Evolutionary conservation across 2,113 vertebrate genomes (phyloP), one percentile per base, ranked within the genome.

Genomic region (Sapajus apella): DNA sequence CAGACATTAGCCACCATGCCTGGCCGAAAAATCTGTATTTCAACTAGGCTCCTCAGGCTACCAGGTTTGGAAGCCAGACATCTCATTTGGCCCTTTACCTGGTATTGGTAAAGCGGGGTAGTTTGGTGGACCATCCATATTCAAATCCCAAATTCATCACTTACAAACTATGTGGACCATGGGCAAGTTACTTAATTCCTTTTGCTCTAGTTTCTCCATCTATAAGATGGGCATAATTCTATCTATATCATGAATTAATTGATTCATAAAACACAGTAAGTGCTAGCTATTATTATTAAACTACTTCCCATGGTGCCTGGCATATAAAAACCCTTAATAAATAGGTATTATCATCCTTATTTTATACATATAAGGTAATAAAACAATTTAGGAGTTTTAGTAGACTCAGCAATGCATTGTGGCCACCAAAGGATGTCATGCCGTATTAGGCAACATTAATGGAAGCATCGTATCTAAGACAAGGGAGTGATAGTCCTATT

Each of bases 211-310:
- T 90, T 85, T 92, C 50, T 80, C 56, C 43, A 92, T 68, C 37
- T 50, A 20, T 87, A 89, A 93, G 77, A 56, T 84, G 30, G 55
- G 16, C 37, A 82, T 82, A 89, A 73, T 73, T 89, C 40, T 91
- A 35, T 52, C 8, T 83, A 23, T 66, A 43, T 85, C 68, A 79
- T 80, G 23, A 83, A 13, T 70, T 87, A 83, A 37, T 50, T 86
- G 66, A 88, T 61, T 76, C 58, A 95, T 37, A 85, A 96, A 82
- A 88, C 32, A 75, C 14, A 64, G 12, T 30, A 85, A 96, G 20
- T 86, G 43, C 56, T 72, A 83, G 50, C 7, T 87, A 72, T 94
- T 90, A 47, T 50, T 90, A 91, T 66, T 25, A 84, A 43, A 47
- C 37, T 20, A 83, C 47, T 95, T 91, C 66, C 32, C 55, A 79